Evolutionary conservation across 2,888 invertebrate species (phyloP), one percentile per base, ranked within the genome.

Genomic region (Dryadula phaetusa): DNA sequence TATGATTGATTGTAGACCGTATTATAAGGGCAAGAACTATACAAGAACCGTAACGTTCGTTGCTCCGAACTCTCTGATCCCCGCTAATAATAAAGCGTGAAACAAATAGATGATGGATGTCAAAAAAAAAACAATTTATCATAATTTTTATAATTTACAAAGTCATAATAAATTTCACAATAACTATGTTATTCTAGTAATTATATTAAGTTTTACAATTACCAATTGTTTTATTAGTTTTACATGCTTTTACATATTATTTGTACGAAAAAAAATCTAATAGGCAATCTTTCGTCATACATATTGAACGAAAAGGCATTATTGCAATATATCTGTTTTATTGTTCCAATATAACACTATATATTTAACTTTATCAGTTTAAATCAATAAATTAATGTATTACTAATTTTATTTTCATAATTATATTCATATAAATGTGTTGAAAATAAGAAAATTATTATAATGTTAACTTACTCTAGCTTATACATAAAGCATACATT

Each of bases 151-250:
- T 70, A 67, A 62, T 72, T 76, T 83, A 82, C 83, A 83, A 76
- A 82, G 79, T 84, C 80, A 84, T 80, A 82, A 81, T 80, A 79
- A 82, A 82, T 76, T 85, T 80, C 79, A 83, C 79, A 74, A 80
- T 83, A 64, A 60, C 60, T 68, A 54, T 46, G 37, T 52, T 40
- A 52, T 66, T 47, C 20, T 32, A 34, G 20, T 34, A 47, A 6
- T 54, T 22, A 54, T 37, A 46, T 37, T 54, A 54, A 10, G 54
- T 64, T 44, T 46, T 64, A 64, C 49, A 58, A 20, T 40, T 58
- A 64, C 58, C 49, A 58, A 20, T 40, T 58, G 58, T n/a, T 47
- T 20, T 58, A 44, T 32, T n/a, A 42, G 12, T 46, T 46, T 60
- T 44, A 60, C 60, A 60, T 28, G n/a, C 20, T 40, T 40, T 46